Percentiles rank a stretch among this genome's conserved stretches.
These are phyloP conservation scores for Scelioninae gen. 1 DNA, from an alignment of 2,888 invertebrate species.

Conservation along the genomic window DNA sequence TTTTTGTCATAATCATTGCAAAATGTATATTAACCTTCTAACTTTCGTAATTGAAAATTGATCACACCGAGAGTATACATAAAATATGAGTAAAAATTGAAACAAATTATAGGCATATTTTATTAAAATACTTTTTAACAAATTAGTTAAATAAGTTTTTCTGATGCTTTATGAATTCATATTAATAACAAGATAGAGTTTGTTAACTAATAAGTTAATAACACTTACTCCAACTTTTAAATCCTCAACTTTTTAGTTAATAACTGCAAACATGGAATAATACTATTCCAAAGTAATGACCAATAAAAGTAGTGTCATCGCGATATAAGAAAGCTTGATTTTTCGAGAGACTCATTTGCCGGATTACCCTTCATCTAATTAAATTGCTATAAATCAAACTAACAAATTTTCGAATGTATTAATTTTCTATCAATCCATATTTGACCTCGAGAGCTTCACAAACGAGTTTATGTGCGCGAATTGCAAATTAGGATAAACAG, in stretches of 20 bases:
- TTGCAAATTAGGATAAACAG: conserved; percentile 84
- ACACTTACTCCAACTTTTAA: conserved; percentile 17
- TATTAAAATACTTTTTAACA: neutral
- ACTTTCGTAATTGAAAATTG: too few species aligned
- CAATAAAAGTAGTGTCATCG: neutral
- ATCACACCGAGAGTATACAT: too few species aligned
- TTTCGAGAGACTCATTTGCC: neutral
- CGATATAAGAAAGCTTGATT: neutral
- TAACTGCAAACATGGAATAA: conserved; percentile 1
- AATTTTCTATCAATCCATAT: conserved; percentile 32
- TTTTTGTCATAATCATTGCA: too few species aligned
- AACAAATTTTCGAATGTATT: conserved; percentile 11
- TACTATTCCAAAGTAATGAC: neutral
- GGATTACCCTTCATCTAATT: neutral
- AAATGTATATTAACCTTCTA: too few species aligned
- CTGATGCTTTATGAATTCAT: conserved; percentile 1
- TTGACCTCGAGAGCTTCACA: conserved; percentile 7
- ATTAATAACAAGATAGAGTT: conserved; percentile 4
- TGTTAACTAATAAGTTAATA: conserved; percentile 12
- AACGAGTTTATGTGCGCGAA: conserved; percentile 35
- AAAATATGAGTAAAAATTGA: too few species aligned
- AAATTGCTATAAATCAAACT: conserved; percentile 10
- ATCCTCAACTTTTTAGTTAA: conserved; percentile 17
- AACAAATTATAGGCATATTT: too few species aligned
- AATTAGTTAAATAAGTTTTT: neutral